Evolutionary conservation across 2,888 invertebrate genomes (phyloP), one percentile per base, ranked within the genome.

Genomic region (Caprella mutica): DNA sequence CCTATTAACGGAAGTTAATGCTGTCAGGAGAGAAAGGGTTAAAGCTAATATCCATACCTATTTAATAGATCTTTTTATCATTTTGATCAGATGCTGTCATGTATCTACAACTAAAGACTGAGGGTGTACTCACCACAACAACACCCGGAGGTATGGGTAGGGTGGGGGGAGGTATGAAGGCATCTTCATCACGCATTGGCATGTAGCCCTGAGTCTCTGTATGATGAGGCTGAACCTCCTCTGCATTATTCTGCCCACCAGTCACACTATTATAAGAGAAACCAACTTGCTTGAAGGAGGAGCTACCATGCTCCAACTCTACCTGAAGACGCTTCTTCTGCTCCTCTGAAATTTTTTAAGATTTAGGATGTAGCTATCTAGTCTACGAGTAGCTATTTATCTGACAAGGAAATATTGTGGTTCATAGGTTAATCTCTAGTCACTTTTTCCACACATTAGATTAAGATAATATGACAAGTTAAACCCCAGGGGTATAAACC

Each of bases 261-360:
- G 21, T 14, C 12, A 9, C 24, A 14, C 43, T 56, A 12, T 73
- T 73, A 61, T 76, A 76, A 51, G 70, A 71, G 66, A 75, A 76
- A 23, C 72, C 73, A 12, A 75, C 73, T 59, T 75, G 73, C 57
- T 70, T 70, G 66, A 74, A 75, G 14, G 55, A 35, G 17, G 67
- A 66, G 4, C 71, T 71, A 30, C 68, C 68, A 50, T 71, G 69
- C 5, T 68, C 68, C 29, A 70, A 68, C 46, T 65, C 66, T 5
- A 82, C 84, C 70, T 82, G 86, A 46, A 90, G 77, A 53, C 93
- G 78, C 73, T 93, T 93, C 71, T 87, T 76, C 75, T 93, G 92
- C 72, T 93, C 93, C 75, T 94, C 94, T 93, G 74, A 9, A 76
- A 33, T 8, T 9, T 8, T 33, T 33, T 14, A 33, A 33, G 9